A percentile compares a stretch with the other conserved stretches of the same genome.
These are phyloP conservation scores for Drosophila cognata DNA, from an alignment of 2,888 invertebrate genomes.

Conservation along the genomic window DNA sequence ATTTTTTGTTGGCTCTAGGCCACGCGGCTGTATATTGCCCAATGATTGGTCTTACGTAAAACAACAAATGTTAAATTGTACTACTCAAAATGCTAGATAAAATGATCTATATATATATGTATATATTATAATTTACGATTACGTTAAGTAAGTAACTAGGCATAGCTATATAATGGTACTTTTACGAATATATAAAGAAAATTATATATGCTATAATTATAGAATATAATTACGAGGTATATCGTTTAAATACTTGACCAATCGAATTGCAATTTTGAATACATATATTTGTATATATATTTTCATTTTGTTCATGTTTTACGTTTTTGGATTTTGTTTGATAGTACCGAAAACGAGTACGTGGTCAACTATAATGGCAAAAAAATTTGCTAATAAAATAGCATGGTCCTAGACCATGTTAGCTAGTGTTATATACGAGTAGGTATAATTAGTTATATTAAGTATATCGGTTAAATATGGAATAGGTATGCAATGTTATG, in stretches of 20 bases:
- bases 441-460: constrained; percentile 71
- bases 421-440: constrained; percentile 73
- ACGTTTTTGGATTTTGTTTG: constrained; percentile 29
- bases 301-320: constrained; percentile 16
- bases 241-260: constrained; percentile 65
- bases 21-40: constrained; percentile 44
- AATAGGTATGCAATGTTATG: constrained; percentile 80
- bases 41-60: constrained; percentile 53
- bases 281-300: constrained; percentile 10
- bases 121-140: constrained; percentile 39
- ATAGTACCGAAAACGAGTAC: constrained; percentile 56
- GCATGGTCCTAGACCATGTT: constrained; percentile 73
- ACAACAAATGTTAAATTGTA: constrained; percentile 71
- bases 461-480: constrained; percentile 77
- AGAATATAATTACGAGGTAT: constrained; percentile 41
- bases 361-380: constrained; percentile 75
- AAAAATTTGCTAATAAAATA: constrained; percentile 69
- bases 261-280: constrained; percentile 56
- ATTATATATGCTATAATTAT: constrained; percentile 49
- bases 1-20: constrained; percentile 20
- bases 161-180: constrained; percentile 61
- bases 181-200: constrained; percentile 63
- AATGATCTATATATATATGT: constrained; percentile 59
- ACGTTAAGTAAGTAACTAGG: constrained; percentile 63
- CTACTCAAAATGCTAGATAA: constrained; percentile 76